Conservation (phyloP, 2,797 vertebrate genomes). For the Propithecus perrieri region DNA sequence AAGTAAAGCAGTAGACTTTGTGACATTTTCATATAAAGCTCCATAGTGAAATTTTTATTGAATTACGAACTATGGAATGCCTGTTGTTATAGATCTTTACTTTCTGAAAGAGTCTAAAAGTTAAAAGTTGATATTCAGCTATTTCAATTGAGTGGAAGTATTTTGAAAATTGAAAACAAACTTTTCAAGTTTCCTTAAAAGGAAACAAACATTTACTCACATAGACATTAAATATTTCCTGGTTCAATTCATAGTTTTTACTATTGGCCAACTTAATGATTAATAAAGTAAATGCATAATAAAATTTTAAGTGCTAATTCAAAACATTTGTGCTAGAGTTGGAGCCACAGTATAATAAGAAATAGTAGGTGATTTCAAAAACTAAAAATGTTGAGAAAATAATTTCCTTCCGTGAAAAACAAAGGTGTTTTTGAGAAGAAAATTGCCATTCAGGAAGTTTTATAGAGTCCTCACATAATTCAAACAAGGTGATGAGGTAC, state of each 20-base stretch:
- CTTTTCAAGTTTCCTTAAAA: neutral
- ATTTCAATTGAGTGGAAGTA: neutral
- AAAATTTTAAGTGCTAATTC: slow-evolving; percentile 51
- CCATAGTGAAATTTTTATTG: neutral
- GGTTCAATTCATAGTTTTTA: slow-evolving; percentile 15
- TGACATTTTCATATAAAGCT: neutral
- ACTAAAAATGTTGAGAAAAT: slow-evolving; percentile 12
- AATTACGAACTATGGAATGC: neutral
- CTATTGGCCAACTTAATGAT: slow-evolving; percentile 7
- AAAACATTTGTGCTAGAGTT: slow-evolving; percentile 35
- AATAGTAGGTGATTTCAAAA: slow-evolving; percentile 35
- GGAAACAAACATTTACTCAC: slow-evolving; percentile 3
- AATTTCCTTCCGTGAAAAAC: slow-evolving; percentile 9
- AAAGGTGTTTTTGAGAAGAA: slow-evolving; percentile 51
- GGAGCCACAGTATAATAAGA: slow-evolving; percentile 24
- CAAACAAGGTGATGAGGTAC: neutral
- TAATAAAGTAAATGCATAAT: slow-evolving; percentile 35
- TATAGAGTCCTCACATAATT: neutral
- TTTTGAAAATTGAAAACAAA: slow-evolving; percentile 28
- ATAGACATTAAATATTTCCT: slow-evolving; percentile 36
- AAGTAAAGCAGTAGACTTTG: neutral
- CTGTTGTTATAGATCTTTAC: neutral
- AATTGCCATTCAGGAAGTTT: neutral
- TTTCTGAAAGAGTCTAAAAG: neutral
- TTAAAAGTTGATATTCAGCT: neutral